Conservation (phyloP, 2,888 invertebrate genomes). For the Polydesmus complanatus region DNA sequence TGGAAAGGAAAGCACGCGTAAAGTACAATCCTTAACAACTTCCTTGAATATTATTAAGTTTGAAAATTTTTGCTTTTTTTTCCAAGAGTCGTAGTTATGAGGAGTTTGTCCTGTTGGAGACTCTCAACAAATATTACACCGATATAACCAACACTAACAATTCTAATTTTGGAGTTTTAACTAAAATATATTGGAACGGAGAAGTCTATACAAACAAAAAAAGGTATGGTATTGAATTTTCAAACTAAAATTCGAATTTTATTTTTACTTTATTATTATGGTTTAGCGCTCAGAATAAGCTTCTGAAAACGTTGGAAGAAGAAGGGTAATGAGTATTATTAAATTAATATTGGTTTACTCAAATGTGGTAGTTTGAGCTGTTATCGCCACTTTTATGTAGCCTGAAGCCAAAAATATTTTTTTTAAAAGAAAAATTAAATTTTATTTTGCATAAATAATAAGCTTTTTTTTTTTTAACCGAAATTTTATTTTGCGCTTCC, state of each 20-base stretch:
- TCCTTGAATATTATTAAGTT: not conserved
- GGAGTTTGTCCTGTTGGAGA: conserved; percentile 10
- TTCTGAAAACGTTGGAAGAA: conserved; percentile 8
- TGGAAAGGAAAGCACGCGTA: not conserved
- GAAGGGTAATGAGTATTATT: too few species aligned
- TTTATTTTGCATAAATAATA: too few species aligned
- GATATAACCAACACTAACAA: not conserved
- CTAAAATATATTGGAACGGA: conserved; percentile 15
- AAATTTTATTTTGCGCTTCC: too few species aligned
- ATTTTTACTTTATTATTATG: not conserved
- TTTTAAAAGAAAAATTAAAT: too few species aligned
- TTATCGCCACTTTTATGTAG: not conserved
- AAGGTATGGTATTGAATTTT: conserved; percentile 11
- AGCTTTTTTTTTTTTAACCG: too few species aligned
- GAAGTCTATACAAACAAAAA: conserved; percentile 12
- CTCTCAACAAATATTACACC: conserved; percentile 6
- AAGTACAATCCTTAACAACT: conserved; percentile 1
- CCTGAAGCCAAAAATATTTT: not conserved
- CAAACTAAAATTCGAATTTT: not conserved
- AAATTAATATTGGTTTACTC: too few species aligned
- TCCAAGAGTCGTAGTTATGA: conserved; percentile 11
- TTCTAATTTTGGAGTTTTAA: conserved; percentile 5
- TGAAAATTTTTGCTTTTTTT: not conserved
- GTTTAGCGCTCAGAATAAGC: conserved; percentile 2
- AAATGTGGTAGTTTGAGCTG: too few species aligned